These are phyloP conservation scores for Meriones unguiculatus DNA, from an alignment of 2,113 vertebrate species.

Conservation along the genomic window DNA sequence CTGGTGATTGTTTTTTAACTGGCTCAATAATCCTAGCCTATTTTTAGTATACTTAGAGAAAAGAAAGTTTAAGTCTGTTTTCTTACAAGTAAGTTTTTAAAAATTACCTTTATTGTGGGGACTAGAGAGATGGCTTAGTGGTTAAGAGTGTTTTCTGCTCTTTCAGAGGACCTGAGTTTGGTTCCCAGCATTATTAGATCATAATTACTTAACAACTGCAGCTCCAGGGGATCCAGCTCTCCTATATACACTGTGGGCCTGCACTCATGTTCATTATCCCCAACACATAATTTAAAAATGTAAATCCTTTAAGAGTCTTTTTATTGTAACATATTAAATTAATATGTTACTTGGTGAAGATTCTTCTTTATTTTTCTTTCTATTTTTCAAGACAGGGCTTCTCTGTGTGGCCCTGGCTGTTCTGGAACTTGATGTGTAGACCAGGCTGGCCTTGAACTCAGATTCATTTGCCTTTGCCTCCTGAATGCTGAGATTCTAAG, in stretches of 20 bases:
- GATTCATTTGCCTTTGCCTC: not conserved
- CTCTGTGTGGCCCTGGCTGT: not conserved
- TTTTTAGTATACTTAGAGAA: conserved; percentile 5
- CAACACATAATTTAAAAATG: not conserved
- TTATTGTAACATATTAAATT: conserved; percentile 33
- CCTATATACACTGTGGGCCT: not conserved
- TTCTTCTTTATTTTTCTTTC: not conserved
- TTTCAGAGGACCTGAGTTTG: not conserved
- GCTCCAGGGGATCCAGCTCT: not conserved
- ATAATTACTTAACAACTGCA: not conserved
- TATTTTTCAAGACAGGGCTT: not conserved
- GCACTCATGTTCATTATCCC: not conserved
- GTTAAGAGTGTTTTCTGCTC: not conserved
- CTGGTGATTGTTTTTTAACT: not conserved
- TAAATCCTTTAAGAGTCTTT: not conserved
- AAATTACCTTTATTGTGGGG: not conserved
- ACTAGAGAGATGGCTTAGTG: not conserved
- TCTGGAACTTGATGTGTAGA: not conserved
- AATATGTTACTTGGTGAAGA: not conserved
- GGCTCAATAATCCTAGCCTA: not conserved
- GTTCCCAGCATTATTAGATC: not conserved
- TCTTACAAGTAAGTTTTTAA: not conserved
- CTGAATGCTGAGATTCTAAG: not conserved
- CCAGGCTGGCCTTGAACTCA: not conserved
- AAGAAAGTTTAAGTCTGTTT: conserved; percentile 51